Percentiles rank a stretch among this genome's conserved stretches.
These are phyloP conservation scores for Periophthalmus magnuspinnatus DNA, from an alignment of 2,797 vertebrate genomes.

Conservation along the genomic window DNA sequence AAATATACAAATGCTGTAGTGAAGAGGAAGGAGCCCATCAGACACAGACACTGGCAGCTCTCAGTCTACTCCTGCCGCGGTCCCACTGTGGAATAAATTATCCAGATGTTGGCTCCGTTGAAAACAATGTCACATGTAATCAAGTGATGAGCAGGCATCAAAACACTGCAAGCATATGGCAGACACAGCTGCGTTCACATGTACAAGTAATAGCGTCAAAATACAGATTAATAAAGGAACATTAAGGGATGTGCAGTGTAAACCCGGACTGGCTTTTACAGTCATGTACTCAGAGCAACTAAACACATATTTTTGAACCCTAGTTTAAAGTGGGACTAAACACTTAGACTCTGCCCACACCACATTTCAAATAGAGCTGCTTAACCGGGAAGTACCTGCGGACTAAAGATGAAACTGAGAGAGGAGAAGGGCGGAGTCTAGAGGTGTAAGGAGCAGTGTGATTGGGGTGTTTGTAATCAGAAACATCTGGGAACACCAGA, in stretches of 20 bases:
- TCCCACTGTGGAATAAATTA: constrained; percentile 46
- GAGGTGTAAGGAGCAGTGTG: no score
- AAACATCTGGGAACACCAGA: no score
- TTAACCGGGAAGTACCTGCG: no score
- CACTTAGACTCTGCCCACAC: no score
- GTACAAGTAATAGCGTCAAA: constrained; percentile 11
- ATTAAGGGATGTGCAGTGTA: background rate
- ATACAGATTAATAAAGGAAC: constrained; percentile 3
- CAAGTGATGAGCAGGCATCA: constrained; percentile 27
- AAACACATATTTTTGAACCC: no score
- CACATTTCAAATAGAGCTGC: no score
- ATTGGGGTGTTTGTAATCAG: no score
- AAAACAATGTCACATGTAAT: constrained; percentile 42
- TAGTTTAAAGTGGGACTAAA: no score
- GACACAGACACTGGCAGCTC: constrained; percentile 29
- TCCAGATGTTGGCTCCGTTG: constrained; percentile 41
- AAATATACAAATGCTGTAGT: constrained; percentile 75
- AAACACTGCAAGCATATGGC: constrained; percentile 15
- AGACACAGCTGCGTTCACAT: constrained; percentile 18
- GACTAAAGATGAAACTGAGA: no score
- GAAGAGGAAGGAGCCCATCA: constrained; percentile 67
- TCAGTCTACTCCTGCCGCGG: constrained; percentile 38
- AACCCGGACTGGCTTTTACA: no score
- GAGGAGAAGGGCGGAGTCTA: no score
- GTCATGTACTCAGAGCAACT: no score